Conservation (phyloP, 1,140 invertebrate species). For the Heliconius eleuchia region DNA sequence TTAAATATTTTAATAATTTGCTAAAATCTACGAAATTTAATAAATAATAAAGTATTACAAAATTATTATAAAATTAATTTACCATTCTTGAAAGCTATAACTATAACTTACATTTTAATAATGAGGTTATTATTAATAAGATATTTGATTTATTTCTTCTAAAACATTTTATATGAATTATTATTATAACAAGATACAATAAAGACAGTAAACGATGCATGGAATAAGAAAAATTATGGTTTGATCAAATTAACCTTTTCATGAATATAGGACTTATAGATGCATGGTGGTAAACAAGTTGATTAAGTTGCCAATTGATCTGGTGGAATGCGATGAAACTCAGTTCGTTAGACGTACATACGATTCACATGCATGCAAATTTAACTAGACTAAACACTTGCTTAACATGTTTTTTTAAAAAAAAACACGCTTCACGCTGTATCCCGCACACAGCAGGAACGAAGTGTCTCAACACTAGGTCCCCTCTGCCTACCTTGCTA, state of each 20-base stretch:
- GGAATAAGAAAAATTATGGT: too few relatives aligned
- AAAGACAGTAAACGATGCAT: too few relatives aligned
- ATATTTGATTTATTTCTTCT: too few relatives aligned
- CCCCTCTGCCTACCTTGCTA: too few relatives aligned
- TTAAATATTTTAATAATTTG: neutral
- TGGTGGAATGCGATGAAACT: neutral
- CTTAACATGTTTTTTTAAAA: neutral
- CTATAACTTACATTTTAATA: too few relatives aligned
- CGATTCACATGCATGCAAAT: neutral
- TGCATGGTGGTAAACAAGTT: constrained; percentile 22
- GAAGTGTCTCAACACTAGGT: too few relatives aligned
- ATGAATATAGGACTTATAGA: neutral
- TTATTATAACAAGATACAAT: too few relatives aligned
- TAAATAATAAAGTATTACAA: neutral
- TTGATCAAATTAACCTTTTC: neutral
- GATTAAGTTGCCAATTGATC: constrained; percentile 31
- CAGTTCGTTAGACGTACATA: neutral
- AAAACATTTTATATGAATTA: too few relatives aligned
- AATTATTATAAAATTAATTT: neutral
- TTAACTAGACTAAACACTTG: neutral
- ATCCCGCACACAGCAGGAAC: too few relatives aligned
- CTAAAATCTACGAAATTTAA: neutral
- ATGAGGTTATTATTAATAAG: too few relatives aligned
- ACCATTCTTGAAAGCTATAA: neutral
- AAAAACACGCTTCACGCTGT: too few relatives aligned